Conservation (phyloP, 1,140 invertebrate species). For the Galleria mellonella region DNA sequence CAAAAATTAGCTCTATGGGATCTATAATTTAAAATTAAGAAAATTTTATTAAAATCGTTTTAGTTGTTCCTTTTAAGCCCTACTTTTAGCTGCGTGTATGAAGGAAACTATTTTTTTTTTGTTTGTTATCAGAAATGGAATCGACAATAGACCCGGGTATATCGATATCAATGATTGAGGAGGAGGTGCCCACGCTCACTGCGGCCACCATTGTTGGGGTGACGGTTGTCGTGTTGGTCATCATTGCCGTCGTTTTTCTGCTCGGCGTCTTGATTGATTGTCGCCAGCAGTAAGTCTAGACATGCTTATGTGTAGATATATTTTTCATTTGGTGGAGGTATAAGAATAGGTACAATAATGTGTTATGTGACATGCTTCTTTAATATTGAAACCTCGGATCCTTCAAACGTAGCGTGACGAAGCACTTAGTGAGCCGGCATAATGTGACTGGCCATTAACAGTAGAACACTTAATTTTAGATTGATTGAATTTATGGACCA, state of each 20-base stretch:
- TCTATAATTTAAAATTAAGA: no score
- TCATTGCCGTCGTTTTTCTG: slow-evolving; percentile 75
- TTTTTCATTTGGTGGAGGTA: not conserved
- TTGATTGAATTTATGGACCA: no score
- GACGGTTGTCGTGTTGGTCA: slow-evolving; percentile 70
- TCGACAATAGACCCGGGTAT: slow-evolving; percentile 38
- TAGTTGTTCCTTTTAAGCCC: no score
- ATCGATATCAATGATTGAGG: slow-evolving; percentile 35
- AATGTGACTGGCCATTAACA: no score
- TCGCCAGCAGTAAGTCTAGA: slow-evolving; percentile 47
- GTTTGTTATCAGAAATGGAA: slow-evolving; percentile 26
- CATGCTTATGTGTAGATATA: not conserved
- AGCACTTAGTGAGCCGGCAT: no score
- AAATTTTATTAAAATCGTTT: no score
- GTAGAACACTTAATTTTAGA: no score
- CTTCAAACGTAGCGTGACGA: no score
- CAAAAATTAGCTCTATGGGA: no score
- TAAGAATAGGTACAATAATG: slow-evolving; percentile 2
- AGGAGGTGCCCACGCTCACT: slow-evolving; percentile 48
- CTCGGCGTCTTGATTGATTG: slow-evolving; percentile 76
- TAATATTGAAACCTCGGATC: no score
- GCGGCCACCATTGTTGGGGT: slow-evolving; percentile 73
- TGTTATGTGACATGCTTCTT: no score
- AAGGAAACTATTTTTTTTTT: slow-evolving; percentile 1
- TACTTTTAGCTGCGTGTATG: no score